Evolutionary conservation across 2,113 vertebrate genomes (phyloP).

Genomic region (Alosa alosa): DNA sequence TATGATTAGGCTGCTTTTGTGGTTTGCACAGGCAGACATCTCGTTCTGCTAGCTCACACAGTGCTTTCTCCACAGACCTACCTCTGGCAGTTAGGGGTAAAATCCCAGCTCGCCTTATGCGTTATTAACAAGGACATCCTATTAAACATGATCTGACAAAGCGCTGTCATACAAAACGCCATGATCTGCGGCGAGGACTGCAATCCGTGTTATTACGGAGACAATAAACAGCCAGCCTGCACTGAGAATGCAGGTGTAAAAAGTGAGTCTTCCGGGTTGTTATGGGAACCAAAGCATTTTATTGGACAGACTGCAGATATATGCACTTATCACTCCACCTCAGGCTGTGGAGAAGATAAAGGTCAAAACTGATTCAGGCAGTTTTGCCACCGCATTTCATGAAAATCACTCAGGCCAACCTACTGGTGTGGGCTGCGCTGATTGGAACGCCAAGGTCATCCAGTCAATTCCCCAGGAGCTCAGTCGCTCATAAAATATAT

Average conservation of each 20-base stretch:
- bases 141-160: background rate
- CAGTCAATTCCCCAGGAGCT: background rate
- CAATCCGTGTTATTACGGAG: background rate
- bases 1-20: background rate
- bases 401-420: background rate
- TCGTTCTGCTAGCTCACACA: background rate
- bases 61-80: background rate
- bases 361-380: background rate
- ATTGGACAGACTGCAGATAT: background rate
- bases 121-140: background rate
- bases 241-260: background rate
- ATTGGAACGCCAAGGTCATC: background rate
- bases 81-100: background rate
- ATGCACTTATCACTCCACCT: background rate
- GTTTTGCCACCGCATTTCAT: background rate
- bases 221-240: background rate
- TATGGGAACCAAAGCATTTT: conserved; percentile 8
- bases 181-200: background rate
- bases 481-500: background rate
- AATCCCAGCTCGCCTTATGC: background rate
- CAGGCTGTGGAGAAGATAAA: background rate
- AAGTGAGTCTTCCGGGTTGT: background rate
- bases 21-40: background rate
- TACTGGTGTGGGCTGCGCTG: background rate
- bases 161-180: background rate